A percentile compares a stretch with the other conserved stretches of the same genome.
These are phyloP conservation scores for Brachyptera risi DNA, from an alignment of 2,888 invertebrate genomes.

Conservation along the genomic window DNA sequence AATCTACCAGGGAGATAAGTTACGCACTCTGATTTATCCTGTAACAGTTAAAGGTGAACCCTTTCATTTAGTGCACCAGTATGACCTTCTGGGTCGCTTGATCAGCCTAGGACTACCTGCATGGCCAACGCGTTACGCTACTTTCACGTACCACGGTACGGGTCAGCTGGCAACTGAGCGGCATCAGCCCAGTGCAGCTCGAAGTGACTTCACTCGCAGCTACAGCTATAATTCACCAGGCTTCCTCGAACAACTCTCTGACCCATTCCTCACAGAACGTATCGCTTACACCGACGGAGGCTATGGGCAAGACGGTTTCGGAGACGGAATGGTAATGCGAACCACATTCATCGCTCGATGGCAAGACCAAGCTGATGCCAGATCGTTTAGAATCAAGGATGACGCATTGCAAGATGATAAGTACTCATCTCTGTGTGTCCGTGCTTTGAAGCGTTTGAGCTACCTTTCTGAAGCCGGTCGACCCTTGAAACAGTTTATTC, in stretches of 20 bases:
- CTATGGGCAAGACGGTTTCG: constrained; percentile 34
- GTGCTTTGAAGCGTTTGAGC: neutral
- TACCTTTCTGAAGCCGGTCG: neutral
- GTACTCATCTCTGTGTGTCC: neutral
- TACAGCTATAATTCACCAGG: constrained; percentile 20
- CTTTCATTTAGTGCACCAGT: neutral
- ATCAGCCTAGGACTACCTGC: neutral
- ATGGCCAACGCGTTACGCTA: neutral
- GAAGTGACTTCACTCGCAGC: neutral
- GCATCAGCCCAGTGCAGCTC: neutral
- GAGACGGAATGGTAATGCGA: constrained; percentile 29
- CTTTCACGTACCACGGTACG: neutral
- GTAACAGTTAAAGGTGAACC: neutral
- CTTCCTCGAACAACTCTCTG: constrained; percentile 28
- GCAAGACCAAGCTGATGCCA: neutral
- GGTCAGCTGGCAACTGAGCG: neutral
- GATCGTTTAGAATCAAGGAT: neutral
- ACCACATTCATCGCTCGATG: constrained; percentile 31
- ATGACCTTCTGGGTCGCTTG: neutral
- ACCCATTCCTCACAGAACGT: constrained; percentile 29
- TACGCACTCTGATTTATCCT: neutral
- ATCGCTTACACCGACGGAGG: constrained; percentile 31
- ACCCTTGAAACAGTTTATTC: neutral
- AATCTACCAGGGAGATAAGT: neutral
- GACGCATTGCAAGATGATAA: neutral